A percentile compares a stretch with the other conserved stretches of the same genome.
Evolutionary conservation across 2,113 vertebrate genomes (phyloP).

Genomic region (Leucoraja erinaceus): DNA sequence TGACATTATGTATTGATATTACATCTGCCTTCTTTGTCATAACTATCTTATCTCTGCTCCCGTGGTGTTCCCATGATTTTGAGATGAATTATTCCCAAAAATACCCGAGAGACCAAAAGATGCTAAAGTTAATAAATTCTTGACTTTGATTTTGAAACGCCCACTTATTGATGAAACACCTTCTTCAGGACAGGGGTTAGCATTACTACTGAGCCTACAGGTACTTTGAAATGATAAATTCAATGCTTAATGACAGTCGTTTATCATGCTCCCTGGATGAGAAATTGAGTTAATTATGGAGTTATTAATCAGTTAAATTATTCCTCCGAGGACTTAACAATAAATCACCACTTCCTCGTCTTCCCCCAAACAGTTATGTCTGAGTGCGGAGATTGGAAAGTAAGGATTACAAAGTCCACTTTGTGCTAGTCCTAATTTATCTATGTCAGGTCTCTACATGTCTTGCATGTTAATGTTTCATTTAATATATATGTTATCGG

Average conservation of each 20-base stretch:
- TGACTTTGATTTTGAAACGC: background rate
- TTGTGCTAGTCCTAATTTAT: background rate
- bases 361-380: background rate
- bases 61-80: background rate
- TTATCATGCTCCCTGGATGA: background rate
- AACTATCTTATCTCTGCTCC: background rate
- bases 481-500: background rate
- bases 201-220: background rate
- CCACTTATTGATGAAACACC: conserved; percentile 15
- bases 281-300: conserved; percentile 18
- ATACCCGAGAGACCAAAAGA: background rate
- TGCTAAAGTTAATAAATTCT: background rate
- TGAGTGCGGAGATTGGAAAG: background rate
- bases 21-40: background rate
- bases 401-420: background rate
- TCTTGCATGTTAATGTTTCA: background rate
- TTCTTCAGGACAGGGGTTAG: background rate
- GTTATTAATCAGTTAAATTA: conserved; percentile 30
- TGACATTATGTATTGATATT: background rate
- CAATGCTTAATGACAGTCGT: background rate
- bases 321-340: background rate
- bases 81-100: background rate
- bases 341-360: background rate
- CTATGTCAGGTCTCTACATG: background rate
- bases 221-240: conserved; percentile 9